Conservation (phyloP, 1,140 invertebrate species). For the Caerostris extrusa region DNA sequence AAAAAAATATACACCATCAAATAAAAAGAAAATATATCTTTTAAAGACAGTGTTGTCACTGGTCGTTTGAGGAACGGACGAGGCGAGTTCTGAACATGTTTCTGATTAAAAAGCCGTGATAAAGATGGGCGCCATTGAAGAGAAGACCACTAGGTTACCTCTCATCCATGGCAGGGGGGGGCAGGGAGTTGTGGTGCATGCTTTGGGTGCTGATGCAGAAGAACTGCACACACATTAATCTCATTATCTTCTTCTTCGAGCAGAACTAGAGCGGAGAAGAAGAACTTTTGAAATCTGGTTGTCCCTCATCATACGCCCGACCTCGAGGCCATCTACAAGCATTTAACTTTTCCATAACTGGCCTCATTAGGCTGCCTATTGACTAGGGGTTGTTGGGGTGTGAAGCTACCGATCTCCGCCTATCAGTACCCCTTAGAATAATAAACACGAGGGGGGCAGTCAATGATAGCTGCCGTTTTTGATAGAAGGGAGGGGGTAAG, state of each 20-base stretch:
- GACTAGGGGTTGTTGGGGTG: slow-evolving; percentile 24
- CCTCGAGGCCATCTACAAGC: slow-evolving; percentile 32
- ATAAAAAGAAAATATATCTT: slow-evolving; percentile 42
- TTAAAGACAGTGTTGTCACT: slow-evolving; percentile 73
- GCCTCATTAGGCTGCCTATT: slow-evolving; percentile 56
- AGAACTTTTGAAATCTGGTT: slow-evolving; percentile 56
- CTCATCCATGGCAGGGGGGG: neutral
- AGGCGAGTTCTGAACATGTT: slow-evolving; percentile 55
- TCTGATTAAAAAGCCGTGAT: slow-evolving; percentile 75
- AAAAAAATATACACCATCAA: neutral
- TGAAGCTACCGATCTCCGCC: slow-evolving; percentile 62
- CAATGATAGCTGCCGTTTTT: slow-evolving; percentile 17
- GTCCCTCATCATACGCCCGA: slow-evolving; percentile 7
- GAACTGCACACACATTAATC: slow-evolving; percentile 66
- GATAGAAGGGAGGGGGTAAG: no score
- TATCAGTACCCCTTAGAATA: slow-evolving; percentile 22
- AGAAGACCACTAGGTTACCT: neutral
- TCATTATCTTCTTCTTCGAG: slow-evolving; percentile 64
- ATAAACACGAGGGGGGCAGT: slow-evolving; percentile 42
- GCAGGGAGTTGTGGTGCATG: slow-evolving; percentile 26
- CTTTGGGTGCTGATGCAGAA: slow-evolving; percentile 71
- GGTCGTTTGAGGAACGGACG: slow-evolving; percentile 15
- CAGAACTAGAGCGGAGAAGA: slow-evolving; percentile 23
- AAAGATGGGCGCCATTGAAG: slow-evolving; percentile 61
- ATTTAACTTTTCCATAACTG: slow-evolving; percentile 68